Percentiles rank a stretch among this genome's conserved stretches.
Evolutionary conservation across 2,797 vertebrate species (phyloP).

Genomic region (Prionace glauca): DNA sequence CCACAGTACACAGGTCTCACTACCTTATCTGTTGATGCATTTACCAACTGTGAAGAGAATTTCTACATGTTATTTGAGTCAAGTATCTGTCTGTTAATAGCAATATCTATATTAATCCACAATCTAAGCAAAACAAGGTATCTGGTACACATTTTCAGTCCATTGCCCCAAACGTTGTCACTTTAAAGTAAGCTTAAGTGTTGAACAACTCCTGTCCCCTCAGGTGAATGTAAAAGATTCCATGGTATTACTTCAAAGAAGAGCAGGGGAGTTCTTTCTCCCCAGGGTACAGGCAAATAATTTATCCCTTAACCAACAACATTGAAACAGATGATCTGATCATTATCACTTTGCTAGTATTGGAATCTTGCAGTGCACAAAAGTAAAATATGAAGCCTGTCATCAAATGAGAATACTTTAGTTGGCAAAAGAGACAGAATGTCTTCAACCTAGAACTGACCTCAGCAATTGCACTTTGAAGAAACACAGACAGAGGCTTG

Average conservation of each 20-base stretch:
- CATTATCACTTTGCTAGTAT: too few relatives aligned
- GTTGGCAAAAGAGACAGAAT: background rate
- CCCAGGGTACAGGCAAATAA: too few relatives aligned
- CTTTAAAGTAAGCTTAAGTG: background rate
- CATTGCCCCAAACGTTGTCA: background rate
- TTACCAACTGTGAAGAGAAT: constrained; percentile 4
- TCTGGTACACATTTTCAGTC: background rate
- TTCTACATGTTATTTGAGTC: background rate
- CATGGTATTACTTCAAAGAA: too few relatives aligned
- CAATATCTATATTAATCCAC: background rate
- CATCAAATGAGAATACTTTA: background rate
- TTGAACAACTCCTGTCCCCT: too few relatives aligned
- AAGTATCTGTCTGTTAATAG: background rate
- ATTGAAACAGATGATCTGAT: too few relatives aligned
- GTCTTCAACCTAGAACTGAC: background rate
- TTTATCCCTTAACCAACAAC: too few relatives aligned
- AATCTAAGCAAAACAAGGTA: background rate
- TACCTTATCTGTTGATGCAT: background rate
- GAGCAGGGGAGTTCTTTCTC: too few relatives aligned
- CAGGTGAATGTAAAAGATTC: too few relatives aligned
- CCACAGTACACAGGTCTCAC: too few relatives aligned
- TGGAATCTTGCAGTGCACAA: too few relatives aligned
- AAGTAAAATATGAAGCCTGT: background rate
- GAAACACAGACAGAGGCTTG: background rate
- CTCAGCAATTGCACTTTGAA: background rate